phyloP scores from a whole-genome alignment of 2,113 vertebrate genomes.

The Psilopsiagon aurifrons region DNA sequence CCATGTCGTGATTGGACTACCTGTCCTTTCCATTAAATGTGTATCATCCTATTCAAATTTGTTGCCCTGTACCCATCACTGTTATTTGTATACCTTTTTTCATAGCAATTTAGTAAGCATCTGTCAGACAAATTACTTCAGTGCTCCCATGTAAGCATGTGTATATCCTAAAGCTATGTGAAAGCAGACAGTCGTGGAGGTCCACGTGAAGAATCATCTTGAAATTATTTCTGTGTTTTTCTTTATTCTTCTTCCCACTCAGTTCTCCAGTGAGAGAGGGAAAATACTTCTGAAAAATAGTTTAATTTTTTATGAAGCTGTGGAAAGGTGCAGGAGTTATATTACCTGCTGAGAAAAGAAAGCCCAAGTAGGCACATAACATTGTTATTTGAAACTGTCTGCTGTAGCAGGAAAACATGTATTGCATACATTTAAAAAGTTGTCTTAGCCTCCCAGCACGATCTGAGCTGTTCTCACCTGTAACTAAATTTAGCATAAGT shows the following conservation, averaged over 20 bases:
- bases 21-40: not conserved
- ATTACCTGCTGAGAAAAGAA: conserved; percentile 1
- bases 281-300: not conserved
- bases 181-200: not conserved
- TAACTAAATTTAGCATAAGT: conserved; percentile 28
- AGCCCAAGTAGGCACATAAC: not conserved
- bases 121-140: not conserved
- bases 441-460: not conserved
- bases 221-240: not conserved
- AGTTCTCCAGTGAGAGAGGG: not conserved
- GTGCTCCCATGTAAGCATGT: not conserved
- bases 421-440: not conserved
- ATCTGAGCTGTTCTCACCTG: not conserved
- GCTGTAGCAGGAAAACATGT: not conserved
- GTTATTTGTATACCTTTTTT: not conserved
- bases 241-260: not conserved
- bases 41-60: not conserved
- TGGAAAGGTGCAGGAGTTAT: not conserved
- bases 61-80: not conserved
- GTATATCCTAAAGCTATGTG: not conserved
- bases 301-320: not conserved
- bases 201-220: not conserved
- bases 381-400: not conserved
- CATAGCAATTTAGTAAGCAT: not conserved
- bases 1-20: not conserved